Conservation (phyloP, 1,140 invertebrate genomes). For the Drosophila varians region DNA sequence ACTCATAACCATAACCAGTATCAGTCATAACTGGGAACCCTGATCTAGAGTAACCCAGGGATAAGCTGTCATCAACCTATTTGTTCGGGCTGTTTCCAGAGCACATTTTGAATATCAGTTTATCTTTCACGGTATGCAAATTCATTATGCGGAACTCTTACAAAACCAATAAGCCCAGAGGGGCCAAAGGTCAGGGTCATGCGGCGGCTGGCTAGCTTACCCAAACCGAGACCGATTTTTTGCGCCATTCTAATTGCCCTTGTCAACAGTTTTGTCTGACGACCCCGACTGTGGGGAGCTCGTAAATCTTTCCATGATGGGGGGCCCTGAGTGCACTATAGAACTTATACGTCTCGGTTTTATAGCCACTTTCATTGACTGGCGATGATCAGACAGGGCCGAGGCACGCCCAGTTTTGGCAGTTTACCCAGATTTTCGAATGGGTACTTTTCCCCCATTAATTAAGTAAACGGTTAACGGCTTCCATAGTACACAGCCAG, state of each 20-base stretch:
- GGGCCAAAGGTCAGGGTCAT: conserved; percentile 53
- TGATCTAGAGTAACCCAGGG: conserved; percentile 8
- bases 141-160: conserved; percentile 45
- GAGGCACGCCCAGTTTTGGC: conserved; percentile 46
- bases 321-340: conserved; percentile 32
- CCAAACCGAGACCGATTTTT: conserved; percentile 7
- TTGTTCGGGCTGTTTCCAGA: conserved; percentile 21
- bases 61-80: conserved; percentile 34
- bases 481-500: conserved; percentile 28
- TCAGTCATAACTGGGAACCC: conserved; percentile 15
- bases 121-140: conserved; percentile 52
- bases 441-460: conserved; percentile 71
- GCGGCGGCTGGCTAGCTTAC: not conserved
- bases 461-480: conserved; percentile 59
- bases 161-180: conserved; percentile 21
- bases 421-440: conserved; percentile 40
- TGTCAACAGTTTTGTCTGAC: conserved; percentile 42
- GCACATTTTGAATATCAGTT: conserved; percentile 23
- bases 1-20: conserved; percentile 17
- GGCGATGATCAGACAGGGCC: conserved; percentile 20
- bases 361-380: conserved; percentile 28
- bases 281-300: not conserved
- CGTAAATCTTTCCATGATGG: conserved; percentile 41
- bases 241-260: conserved; percentile 50
- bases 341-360: conserved; percentile 14